Evolutionary conservation across 2,888 invertebrate genomes (phyloP), one percentile per base, ranked within the genome.

Genomic region (Caenorhabditis doughertyi): DNA sequence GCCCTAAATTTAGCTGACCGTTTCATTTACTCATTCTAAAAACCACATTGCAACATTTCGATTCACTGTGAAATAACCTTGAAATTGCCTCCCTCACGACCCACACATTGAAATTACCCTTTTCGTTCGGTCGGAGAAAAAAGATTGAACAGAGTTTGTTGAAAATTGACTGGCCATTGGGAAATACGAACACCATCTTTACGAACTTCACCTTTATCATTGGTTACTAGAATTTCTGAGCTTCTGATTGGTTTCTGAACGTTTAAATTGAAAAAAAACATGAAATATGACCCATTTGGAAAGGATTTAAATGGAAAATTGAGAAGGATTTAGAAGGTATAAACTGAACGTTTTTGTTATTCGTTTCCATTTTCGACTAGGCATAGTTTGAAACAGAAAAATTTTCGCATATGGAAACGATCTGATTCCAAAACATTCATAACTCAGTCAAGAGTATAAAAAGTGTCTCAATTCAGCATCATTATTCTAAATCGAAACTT

Each of bases 51-150:
- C 64, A 64, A 64, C 64, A 64, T 21, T 29, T 32, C 27, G 11
- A 53, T 25, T 44, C 35, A 29, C 42, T 42, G 25, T 42, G 42
- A 64, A 64, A 64, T 64, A 49, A 21, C 64, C 64, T 64, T 64
- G 29, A 64, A 47, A 64, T 29, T 8, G 1, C n/a, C 32, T 27
- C 18, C 49, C 35, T 7, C 9, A 7, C 35, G 9, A 9, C 1
- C 32, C 44, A 11, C 27, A 44, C 29, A 60, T 60, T 42, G 13
- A 42, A 60, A 60, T 60, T 42, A 35, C 58, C 42, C 13, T 55
- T 53, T 56, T 42, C 42, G 58, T 60, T 60, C 58, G 23, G 3
- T 35, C 3, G 29, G 18, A 21, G 18, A 39, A 39, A 35, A 39
- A 39, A 39, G 1, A 58, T 23, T 23, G 39, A 21, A 32, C 18